Conservation (phyloP, 2,113 vertebrate genomes). For the Amblyornis subalaris region DNA sequence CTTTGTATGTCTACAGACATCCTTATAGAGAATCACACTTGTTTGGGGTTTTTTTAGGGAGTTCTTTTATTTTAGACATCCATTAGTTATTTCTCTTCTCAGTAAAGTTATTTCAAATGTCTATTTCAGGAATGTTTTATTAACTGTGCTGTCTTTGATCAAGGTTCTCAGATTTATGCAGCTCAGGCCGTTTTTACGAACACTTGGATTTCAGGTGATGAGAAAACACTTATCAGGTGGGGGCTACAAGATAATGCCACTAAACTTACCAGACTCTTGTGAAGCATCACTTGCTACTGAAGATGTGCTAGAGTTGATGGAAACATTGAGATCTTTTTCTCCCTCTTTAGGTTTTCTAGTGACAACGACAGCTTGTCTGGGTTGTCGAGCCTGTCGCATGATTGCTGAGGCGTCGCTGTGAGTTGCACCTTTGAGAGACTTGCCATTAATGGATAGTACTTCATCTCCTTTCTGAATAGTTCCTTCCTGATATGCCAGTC, state of each 20-base stretch:
- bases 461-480: conserved; percentile 91
- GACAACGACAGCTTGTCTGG: conserved; percentile 86
- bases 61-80: neutral
- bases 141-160: neutral
- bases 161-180: neutral
- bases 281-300: conserved; percentile 40
- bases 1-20: neutral
- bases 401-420: conserved; percentile 81
- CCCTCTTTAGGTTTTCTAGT: conserved; percentile 70
- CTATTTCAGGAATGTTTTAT: neutral
- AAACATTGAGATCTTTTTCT: neutral
- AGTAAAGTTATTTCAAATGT: neutral
- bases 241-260: neutral
- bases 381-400: conserved; percentile 82
- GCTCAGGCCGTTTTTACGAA: neutral
- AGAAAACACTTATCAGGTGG: neutral
- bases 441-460: conserved; percentile 93
- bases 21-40: neutral
- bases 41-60: neutral
- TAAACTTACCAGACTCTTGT: conserved; percentile 11
- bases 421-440: conserved; percentile 81
- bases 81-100: neutral
- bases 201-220: neutral
- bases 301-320: neutral
- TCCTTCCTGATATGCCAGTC: conserved; percentile 88